Base-by-base conservation (phyloP, 2,797 vertebrate species). In the Gouania willdenowi region DNA sequence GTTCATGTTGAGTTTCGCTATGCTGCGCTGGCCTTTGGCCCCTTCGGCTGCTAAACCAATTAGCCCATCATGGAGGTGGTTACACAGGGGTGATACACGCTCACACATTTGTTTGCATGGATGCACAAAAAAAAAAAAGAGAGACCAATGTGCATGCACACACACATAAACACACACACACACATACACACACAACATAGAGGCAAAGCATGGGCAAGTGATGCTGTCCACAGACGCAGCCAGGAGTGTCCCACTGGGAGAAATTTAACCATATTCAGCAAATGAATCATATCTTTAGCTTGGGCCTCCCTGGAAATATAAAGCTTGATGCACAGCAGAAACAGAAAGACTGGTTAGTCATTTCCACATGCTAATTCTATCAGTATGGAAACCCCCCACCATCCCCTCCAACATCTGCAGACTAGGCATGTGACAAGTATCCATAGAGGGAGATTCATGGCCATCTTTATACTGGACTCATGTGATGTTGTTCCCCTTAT, bases 21-120 rank as follows among this genome's bases (percentile, higher is more conserved):
- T 75, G 87, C 85, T 83, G 65, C 36, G 44, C 77, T 86, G 87
- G 59, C 85, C 87, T 85, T 84, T 88, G 83, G 72, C 86, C 81
- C 62, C 67, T 70, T 14, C 47, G 70, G 67, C 87, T 88, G 87
- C 87, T 89, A 88, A 89, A 88, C 86, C 84, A 89, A 87, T 90
- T 88, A 89, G 85, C 71, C 75, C 69, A 83, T 86, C 81, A 77
- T 77, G 76, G 81, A 81, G 83, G 70, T 74, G 69, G 75, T 86
- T 85, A 82, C 69, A 82, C 69, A 80, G 65, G 54, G 66, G 58
- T 66, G 71, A 73, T 67, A 39, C 68, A 47, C 50, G 34, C 16
- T 8, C 18, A n/a, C 70, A 76, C 56, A 70, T 66, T 64, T 73
- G 68, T 61, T 69, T 70, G 48, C 57, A 42, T 55, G 53, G 40